Percentiles rank a stretch among this genome's conserved stretches.
These are phyloP conservation scores for Carassius auratus DNA, from an alignment of 2,113 vertebrate species.

Conservation along the genomic window DNA sequence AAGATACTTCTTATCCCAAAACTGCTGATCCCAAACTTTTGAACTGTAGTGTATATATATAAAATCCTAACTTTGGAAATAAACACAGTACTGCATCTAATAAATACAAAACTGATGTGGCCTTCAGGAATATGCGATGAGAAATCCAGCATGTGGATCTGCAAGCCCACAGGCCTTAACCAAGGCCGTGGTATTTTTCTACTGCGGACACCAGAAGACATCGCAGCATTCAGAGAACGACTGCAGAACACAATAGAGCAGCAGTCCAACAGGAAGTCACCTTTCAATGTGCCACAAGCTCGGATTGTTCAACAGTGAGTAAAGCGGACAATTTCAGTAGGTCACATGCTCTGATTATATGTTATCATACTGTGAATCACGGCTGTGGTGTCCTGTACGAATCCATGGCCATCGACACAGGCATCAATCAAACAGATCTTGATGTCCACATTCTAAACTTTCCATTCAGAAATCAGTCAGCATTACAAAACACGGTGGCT, in stretches of 20 bases:
- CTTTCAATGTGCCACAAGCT: constrained; percentile 66
- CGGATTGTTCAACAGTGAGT: constrained; percentile 83
- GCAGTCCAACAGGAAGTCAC: constrained; percentile 52
- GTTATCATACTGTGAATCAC: not conserved
- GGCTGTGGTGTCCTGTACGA: not conserved
- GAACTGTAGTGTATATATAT: too few relatives aligned
- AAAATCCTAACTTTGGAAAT: not conserved
- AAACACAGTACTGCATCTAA: not conserved
- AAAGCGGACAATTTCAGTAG: not conserved
- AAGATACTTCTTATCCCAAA: too few relatives aligned
- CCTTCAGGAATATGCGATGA: constrained; percentile 54
- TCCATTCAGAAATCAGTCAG: not conserved
- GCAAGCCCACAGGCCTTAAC: constrained; percentile 85
- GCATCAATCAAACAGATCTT: not conserved
- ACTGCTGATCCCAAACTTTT: too few relatives aligned
- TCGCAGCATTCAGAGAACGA: constrained; percentile 69
- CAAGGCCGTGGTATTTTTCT: constrained; percentile 90
- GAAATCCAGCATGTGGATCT: constrained; percentile 83
- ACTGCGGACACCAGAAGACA: constrained; percentile 75
- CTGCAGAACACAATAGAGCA: constrained; percentile 66
- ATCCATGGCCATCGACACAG: not conserved
- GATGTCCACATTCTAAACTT: not conserved
- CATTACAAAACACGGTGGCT: constrained; percentile 12
- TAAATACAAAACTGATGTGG: constrained; percentile 3
- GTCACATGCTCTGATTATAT: not conserved